A percentile compares a stretch with the other conserved stretches of the same genome.
Evolutionary conservation across 2,888 invertebrate genomes (phyloP).

Genomic region (Caenorhabditis sp.): DNA sequence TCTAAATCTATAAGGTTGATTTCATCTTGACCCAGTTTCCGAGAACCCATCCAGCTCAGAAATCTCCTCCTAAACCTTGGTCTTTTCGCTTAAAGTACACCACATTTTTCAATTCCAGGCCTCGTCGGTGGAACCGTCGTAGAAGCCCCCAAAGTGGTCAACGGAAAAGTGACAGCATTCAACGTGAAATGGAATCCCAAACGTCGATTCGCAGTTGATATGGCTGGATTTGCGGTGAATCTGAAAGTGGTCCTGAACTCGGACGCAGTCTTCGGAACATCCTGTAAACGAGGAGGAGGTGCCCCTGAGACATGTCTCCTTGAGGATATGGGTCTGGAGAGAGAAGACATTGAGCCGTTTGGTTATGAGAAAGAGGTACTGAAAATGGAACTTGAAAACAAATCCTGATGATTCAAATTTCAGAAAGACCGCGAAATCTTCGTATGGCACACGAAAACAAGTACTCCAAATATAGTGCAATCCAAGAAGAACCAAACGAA

Average conservation of each 20-base stretch:
- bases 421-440: constrained; percentile 66
- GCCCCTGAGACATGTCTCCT: constrained; percentile 78
- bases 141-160: constrained; percentile 72
- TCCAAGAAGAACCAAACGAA: constrained; percentile 48
- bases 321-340: constrained; percentile 70
- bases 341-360: constrained; percentile 76
- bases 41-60: too few species aligned
- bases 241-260: constrained; percentile 67
- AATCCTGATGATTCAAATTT: constrained; percentile 9
- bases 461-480: constrained; percentile 49
- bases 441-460: constrained; percentile 72
- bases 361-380: constrained; percentile 65
- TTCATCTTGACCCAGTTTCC: too few species aligned
- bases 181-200: constrained; percentile 73
- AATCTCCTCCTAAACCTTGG: too few species aligned
- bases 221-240: constrained; percentile 78
- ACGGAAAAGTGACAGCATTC: constrained; percentile 74
- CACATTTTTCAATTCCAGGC: constrained; percentile 52
- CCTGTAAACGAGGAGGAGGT: constrained; percentile 71
- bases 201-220: constrained; percentile 76
- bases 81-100: too few species aligned
- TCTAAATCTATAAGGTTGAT: too few species aligned
- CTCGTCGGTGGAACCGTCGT: constrained; percentile 75
- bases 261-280: constrained; percentile 67
- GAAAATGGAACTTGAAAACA: neutral